Base-by-base conservation (phyloP, 2,113 vertebrate genomes). In the Ranitomeya imitator region DNA sequence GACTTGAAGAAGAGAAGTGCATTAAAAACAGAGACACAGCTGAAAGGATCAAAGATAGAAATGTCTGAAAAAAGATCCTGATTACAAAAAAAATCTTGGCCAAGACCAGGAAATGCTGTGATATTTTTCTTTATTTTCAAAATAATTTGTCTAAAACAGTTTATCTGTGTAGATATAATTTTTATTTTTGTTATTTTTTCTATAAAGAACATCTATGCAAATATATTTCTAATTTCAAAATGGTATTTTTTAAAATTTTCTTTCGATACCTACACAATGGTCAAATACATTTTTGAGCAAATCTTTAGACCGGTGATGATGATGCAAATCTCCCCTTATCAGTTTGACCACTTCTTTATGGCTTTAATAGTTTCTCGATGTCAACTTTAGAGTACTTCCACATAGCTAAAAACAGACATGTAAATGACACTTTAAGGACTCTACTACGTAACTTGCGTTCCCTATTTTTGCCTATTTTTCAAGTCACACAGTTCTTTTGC, bases 31-130 rank as follows among this genome's bases (percentile, higher is more conserved):
- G 73, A 51, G 55, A 63, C 45, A 6, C 55, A 82, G 79, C 57
- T 74, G 19, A 83, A 88, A 31, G 11, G 6, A 31, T 21, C 59
- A 59, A 51, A 84, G 80, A 77, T 84, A 51, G 71, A 76, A 37
- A 74, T 7, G 21, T 67, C 63, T 67, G 21, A 69, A 67, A 45
- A 15, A 31, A 16, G 69, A 14, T 6, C 7, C 26, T 73, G 16
- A 6, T 37, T 10, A 16, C 31, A 74, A 74, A 51, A 51, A 74
- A 37, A 45, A 1, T 31, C 71, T 51, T 74, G 71, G 15, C 15
- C 15, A 37, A 16, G 1, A 3, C 71, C 37, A 73, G 26, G 2
- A 12, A 26, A 71, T 7, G 14, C 6, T 11, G 18, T 2, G 31
- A 21, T 52, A 3, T 52, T 19, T 45, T 74, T 74, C 45, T 19